Conservation (phyloP, 2,113 vertebrate genomes). For the Rana temporaria region DNA sequence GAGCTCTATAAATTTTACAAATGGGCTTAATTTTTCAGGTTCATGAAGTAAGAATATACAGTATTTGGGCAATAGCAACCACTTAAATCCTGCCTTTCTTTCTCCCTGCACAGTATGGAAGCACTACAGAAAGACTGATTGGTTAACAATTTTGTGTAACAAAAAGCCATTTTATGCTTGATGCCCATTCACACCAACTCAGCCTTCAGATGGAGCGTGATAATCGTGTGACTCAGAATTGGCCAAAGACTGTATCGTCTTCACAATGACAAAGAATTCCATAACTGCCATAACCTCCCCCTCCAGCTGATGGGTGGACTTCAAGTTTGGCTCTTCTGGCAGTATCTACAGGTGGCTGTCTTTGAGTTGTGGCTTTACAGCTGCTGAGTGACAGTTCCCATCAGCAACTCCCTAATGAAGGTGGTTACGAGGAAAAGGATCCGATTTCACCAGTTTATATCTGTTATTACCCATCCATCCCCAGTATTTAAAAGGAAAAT, state of each 20-base stretch:
- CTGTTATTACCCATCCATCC: constrained; percentile 30
- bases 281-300: constrained; percentile 27
- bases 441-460: constrained; percentile 60
- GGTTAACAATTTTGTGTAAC: too few relatives aligned
- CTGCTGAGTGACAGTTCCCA: constrained; percentile 68
- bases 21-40: too few relatives aligned
- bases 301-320: not conserved
- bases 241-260: not conserved
- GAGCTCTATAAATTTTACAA: too few relatives aligned
- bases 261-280: fast-evolving
- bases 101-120: too few relatives aligned
- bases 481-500: constrained; percentile 25
- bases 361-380: constrained; percentile 57
- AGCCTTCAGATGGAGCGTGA: too few relatives aligned
- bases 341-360: constrained; percentile 65
- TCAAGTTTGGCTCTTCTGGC: constrained; percentile 59
- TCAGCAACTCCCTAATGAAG: constrained; percentile 71
- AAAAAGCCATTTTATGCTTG: too few relatives aligned
- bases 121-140: too few relatives aligned
- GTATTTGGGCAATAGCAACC: too few relatives aligned
- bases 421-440: constrained; percentile 61
- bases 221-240: too few relatives aligned
- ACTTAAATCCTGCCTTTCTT: too few relatives aligned
- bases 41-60: too few relatives aligned
- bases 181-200: too few relatives aligned